These are phyloP conservation scores for Lepidothrix coronata DNA, from an alignment of 2,113 vertebrate genomes.

Conservation along the genomic window DNA sequence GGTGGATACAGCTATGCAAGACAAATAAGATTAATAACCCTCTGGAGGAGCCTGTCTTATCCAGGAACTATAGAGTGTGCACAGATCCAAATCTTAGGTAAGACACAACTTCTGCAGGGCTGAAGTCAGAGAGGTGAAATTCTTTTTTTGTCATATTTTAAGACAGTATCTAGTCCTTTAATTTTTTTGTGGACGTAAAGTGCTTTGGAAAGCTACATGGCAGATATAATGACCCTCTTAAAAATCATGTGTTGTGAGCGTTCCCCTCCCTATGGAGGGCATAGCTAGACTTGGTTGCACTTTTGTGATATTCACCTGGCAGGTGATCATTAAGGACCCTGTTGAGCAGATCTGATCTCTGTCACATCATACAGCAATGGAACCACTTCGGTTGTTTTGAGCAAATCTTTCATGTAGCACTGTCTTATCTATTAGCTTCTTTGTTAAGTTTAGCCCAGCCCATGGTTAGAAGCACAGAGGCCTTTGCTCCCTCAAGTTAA, in stretches of 20 bases:
- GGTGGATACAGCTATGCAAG: background rate
- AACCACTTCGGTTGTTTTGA: background rate
- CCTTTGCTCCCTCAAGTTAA: background rate
- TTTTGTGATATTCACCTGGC: background rate
- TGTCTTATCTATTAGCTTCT: background rate
- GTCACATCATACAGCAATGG: rapidly evolving
- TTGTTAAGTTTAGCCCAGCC: background rate
- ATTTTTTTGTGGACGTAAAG: background rate
- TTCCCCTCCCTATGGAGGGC: background rate
- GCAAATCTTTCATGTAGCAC: background rate
- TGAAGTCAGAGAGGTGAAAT: background rate
- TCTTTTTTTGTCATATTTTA: background rate
- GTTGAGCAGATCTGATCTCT: background rate
- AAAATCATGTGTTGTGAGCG: background rate
- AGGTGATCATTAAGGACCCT: background rate
- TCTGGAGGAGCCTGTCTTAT: background rate
- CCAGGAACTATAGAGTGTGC: background rate
- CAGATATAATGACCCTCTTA: background rate
- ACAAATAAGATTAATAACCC: background rate
- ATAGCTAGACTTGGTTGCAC: background rate
- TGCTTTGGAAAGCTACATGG: background rate
- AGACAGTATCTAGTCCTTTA: background rate
- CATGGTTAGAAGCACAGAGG: background rate
- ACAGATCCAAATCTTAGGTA: background rate
- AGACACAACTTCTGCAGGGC: background rate